Evolutionary conservation across 2,797 vertebrate genomes (phyloP).

Genomic region (Chrosomus eos): DNA sequence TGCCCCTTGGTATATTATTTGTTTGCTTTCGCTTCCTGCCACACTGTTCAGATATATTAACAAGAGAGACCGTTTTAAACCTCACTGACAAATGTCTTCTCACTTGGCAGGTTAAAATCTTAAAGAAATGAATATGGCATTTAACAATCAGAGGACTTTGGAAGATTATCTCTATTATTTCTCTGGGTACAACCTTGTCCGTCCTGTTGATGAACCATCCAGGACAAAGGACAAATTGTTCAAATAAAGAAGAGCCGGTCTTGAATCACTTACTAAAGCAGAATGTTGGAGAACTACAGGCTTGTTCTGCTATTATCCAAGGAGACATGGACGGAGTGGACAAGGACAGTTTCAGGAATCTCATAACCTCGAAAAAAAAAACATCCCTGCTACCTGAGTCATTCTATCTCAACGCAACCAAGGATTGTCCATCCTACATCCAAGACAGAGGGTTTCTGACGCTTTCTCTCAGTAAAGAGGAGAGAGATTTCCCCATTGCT

Average conservation of each 20-base stretch:
- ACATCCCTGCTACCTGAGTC: constrained; percentile 62
- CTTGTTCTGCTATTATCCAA: constrained; percentile 71
- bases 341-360: constrained; percentile 53
- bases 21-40: not conserved
- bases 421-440: constrained; percentile 77
- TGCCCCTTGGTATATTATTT: not conserved
- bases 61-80: not conserved
- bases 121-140: constrained; percentile 15
- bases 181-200: constrained; percentile 16
- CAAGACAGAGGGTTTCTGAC: constrained; percentile 72
- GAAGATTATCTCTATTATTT: constrained; percentile 4
- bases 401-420: constrained; percentile 77
- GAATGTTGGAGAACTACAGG: constrained; percentile 65
- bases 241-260: not conserved
- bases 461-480: constrained; percentile 77
- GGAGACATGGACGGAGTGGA: constrained; percentile 67
- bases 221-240: constrained; percentile 11
- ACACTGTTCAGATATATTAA: not conserved
- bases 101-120: not conserved
- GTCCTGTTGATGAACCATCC: constrained; percentile 44
- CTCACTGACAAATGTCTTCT: not conserved
- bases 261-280: constrained; percentile 39
- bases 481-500: constrained; percentile 82
- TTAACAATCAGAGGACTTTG: not conserved
- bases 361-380: constrained; percentile 67